Percentiles rank a stretch among this genome's conserved stretches.
These are phyloP conservation scores for Therioaphis trifolii DNA, from an alignment of 2,888 invertebrate species.

Conservation along the genomic window DNA sequence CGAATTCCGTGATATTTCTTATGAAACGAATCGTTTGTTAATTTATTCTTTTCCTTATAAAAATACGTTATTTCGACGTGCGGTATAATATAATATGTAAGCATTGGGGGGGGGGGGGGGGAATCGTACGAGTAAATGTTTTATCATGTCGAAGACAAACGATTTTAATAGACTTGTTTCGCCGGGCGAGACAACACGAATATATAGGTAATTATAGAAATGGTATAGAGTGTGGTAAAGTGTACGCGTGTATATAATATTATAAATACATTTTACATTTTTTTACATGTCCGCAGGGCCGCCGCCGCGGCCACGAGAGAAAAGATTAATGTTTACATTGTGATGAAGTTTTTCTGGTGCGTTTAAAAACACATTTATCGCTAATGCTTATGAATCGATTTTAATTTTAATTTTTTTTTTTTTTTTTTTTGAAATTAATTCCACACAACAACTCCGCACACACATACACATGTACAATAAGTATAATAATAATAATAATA, in stretches of 20 bases:
- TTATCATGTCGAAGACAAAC: slow-evolving; percentile 12
- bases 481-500: slow-evolving; percentile 3
- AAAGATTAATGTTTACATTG: slow-evolving; percentile 52
- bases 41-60: background rate
- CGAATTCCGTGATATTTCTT: background rate
- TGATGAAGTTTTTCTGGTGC: slow-evolving; percentile 30
- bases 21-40: background rate
- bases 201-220: slow-evolving; percentile 36
- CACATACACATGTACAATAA: background rate
- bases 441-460: background rate
- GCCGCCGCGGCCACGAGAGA: background rate
- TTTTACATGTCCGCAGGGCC: slow-evolving; percentile 20
- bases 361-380: slow-evolving; percentile 55
- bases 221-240: background rate
- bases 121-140: background rate
- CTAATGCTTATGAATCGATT: slow-evolving; percentile 48
- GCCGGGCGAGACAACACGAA: background rate
- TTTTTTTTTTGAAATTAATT: slow-evolving; percentile 15
- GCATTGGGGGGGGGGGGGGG: too few relatives aligned
- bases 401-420: background rate
- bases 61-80: background rate
- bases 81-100: too few relatives aligned
- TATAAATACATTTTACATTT: too few relatives aligned
- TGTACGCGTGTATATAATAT: background rate
- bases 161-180: slow-evolving; percentile 52